Conservation (phyloP, 2,797 vertebrate genomes). For the Monodelphis domestica region DNA sequence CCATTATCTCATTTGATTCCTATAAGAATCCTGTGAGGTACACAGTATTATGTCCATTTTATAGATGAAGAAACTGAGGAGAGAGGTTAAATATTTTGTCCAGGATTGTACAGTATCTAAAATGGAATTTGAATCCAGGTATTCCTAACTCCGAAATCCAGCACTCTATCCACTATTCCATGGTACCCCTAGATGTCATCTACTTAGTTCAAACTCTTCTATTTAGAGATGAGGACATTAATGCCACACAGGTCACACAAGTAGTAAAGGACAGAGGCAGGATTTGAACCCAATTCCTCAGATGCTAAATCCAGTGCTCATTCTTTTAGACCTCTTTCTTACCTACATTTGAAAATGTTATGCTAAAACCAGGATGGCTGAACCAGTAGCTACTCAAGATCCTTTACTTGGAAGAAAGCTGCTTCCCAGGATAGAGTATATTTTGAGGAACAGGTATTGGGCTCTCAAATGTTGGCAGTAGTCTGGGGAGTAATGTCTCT, state of each 20-base stretch:
- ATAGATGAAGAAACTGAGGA: background rate
- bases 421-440: background rate
- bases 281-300: background rate
- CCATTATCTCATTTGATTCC: background rate
- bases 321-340: background rate
- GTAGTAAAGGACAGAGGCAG: background rate
- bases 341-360: background rate
- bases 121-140: background rate
- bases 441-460: background rate
- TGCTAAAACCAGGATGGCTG: background rate
- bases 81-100: background rate
- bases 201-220: background rate
- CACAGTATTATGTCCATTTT: background rate
- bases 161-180: background rate
- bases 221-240: background rate
- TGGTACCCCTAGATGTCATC: background rate
- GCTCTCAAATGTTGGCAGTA: background rate
- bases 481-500: background rate
- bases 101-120: background rate
- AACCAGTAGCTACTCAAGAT: background rate
- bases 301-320: background rate
- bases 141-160: background rate
- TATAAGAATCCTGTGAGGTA: background rate
- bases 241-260: background rate
- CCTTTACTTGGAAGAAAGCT: background rate